phyloP scores from a whole-genome alignment of 2,888 invertebrate genomes.

The Koerneria pararmatus region DNA sequence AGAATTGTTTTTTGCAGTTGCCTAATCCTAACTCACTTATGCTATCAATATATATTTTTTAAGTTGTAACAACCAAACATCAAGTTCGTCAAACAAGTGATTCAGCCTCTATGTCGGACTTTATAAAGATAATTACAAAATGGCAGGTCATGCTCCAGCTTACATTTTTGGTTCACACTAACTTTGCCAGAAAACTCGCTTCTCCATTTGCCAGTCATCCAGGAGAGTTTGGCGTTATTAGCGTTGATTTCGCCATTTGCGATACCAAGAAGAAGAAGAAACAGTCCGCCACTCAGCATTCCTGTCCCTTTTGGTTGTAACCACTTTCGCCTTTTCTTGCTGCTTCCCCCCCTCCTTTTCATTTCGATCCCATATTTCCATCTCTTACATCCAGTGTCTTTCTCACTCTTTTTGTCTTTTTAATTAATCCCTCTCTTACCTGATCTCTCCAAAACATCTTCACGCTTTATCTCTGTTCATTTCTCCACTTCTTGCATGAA shows the following conservation, averaged over 20 bases:
- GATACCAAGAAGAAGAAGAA: constrained; percentile 10
- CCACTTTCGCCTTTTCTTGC: background rate
- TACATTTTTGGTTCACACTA: too few species aligned
- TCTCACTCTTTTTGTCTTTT: constrained; percentile 6
- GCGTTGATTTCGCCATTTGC: constrained; percentile 28
- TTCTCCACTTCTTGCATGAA: constrained; percentile 4
- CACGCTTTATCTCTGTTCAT: too few species aligned
- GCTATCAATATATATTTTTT: too few species aligned
- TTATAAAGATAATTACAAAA: too few species aligned
- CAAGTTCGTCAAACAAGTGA: too few species aligned
- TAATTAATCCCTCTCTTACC: constrained; percentile 4
- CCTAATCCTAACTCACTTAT: too few species aligned
- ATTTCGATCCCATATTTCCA: too few species aligned
- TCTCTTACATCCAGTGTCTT: too few species aligned
- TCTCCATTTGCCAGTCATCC: constrained; percentile 60
- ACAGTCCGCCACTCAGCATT: constrained; percentile 6
- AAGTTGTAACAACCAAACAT: too few species aligned
- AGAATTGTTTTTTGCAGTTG: too few species aligned
- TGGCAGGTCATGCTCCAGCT: too few species aligned
- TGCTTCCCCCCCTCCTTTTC: constrained; percentile 4
- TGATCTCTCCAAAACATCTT: constrained; percentile 1
- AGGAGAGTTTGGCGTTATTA: constrained; percentile 50
- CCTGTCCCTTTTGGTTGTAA: constrained; percentile 4
- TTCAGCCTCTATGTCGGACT: too few species aligned
- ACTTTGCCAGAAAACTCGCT: constrained; percentile 60